Evolutionary conservation across 2,113 vertebrate species (phyloP).

Genomic region (Nanorana parkeri): DNA sequence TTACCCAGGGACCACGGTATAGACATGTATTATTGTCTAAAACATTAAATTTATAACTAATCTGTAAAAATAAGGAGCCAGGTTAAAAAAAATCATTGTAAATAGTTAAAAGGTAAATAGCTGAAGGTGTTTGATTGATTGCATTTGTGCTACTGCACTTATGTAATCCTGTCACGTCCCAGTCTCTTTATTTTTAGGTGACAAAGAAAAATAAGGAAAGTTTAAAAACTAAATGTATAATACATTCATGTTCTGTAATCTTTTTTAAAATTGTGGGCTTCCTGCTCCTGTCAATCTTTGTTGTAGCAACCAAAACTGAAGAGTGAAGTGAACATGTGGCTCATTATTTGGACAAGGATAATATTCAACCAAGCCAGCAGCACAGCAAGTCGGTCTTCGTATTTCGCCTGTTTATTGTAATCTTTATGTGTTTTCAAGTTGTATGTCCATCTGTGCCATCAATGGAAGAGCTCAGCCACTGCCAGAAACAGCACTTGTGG

Average conservation of each 20-base stretch:
- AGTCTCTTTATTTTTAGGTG: not conserved
- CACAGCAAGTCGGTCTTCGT: conserved; percentile 71
- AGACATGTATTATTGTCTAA: too few relatives aligned
- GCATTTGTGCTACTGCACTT: not conserved
- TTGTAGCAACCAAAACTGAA: conserved; percentile 75
- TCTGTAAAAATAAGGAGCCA: too few relatives aligned
- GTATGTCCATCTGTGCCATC: conserved; percentile 63
- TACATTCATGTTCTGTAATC: conserved; percentile 25
- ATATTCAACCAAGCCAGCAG: conserved; percentile 80
- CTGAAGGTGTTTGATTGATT: too few relatives aligned
- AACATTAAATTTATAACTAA: too few relatives aligned
- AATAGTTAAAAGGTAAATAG: too few relatives aligned
- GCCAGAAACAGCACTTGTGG: not conserved
- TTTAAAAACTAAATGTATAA: not conserved
- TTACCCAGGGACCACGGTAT: too few relatives aligned
- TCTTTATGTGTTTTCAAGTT: conserved; percentile 65
- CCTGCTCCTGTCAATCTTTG: conserved; percentile 64
- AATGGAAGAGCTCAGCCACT: conserved; percentile 41
- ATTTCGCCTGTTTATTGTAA: conserved; percentile 70
- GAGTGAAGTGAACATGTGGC: conserved; percentile 79
- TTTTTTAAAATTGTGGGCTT: conserved; percentile 61
- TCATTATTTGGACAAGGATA: conserved; percentile 82
- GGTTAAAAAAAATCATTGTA: too few relatives aligned
- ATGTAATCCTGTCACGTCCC: not conserved
- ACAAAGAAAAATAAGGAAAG: not conserved